Evolutionary conservation across 37 sponge, comb jelly and placozoan genomes (phyloP).

Genomic region (Theonella swinhoei): DNA sequence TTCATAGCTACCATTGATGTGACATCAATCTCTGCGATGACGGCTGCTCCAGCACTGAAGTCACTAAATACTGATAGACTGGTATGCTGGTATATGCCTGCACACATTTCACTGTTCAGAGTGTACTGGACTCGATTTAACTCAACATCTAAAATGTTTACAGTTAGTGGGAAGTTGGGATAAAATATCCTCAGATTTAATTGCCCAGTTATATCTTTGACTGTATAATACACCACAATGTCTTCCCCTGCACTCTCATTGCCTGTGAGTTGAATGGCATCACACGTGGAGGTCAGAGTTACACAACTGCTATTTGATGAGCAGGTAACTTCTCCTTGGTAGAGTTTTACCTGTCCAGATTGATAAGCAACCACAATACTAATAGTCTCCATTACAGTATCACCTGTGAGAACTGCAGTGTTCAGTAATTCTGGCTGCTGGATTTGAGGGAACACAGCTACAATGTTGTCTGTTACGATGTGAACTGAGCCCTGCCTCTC

Average conservation of each 20-base stretch:
- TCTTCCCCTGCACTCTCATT: constrained; percentile 26
- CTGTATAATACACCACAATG: constrained; percentile 13
- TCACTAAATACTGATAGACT: constrained; percentile 15
- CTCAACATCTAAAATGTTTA: constrained; percentile 2
- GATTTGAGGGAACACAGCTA: constrained; percentile 56
- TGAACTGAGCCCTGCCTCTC: constrained; percentile 49
- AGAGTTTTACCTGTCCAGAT: constrained; percentile 16
- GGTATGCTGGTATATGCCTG: constrained; percentile 44
- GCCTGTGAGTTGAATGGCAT: background rate
- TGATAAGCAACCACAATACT: constrained; percentile 15
- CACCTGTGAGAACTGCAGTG: constrained; percentile 62
- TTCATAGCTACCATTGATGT: constrained; percentile 14
- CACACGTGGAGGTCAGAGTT: constrained; percentile 9
- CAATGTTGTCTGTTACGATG: constrained; percentile 22
- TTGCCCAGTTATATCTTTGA: background rate
- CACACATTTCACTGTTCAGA: background rate
- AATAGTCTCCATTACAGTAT: background rate
- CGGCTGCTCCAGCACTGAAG: constrained; percentile 35
- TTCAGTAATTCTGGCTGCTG: constrained; percentile 61
- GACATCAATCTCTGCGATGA: constrained; percentile 30
- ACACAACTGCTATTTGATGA: background rate
- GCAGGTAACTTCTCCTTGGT: constrained; percentile 20
- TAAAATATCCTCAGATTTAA: constrained; percentile 55
- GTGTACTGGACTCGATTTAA: constrained; percentile 51
- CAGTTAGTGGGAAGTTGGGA: constrained; percentile 18